These are phyloP conservation scores for Amiota communis DNA, from an alignment of 2,888 invertebrate species.

Conservation along the genomic window DNA sequence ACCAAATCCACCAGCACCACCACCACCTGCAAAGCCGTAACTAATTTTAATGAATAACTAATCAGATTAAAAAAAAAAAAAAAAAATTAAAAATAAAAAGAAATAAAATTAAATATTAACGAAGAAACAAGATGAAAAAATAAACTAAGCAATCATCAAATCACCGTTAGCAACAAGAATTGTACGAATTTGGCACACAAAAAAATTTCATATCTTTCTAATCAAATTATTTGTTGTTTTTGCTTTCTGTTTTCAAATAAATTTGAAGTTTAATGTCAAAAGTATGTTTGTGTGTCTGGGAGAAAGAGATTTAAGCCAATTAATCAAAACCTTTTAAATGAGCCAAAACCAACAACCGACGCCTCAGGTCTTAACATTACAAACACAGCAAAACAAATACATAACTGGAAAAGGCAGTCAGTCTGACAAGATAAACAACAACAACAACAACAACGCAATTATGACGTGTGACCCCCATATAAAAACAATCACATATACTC, in stretches of 20 bases:
- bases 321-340: constrained; percentile 37
- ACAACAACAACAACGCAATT: constrained; percentile 12
- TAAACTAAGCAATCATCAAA: constrained; percentile 42
- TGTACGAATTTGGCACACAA: background rate
- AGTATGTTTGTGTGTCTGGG: background rate
- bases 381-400: background rate
- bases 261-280: too few relatives aligned
- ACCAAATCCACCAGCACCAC: too few relatives aligned
- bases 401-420: background rate
- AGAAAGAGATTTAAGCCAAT: constrained; percentile 38
- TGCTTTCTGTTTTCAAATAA: background rate
- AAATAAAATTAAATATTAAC: background rate
- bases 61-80: background rate
- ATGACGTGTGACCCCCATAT: constrained; percentile 22
- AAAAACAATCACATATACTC: constrained; percentile 5
- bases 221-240: constrained; percentile 5
- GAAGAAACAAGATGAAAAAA: constrained; percentile 21
- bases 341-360: constrained; percentile 2
- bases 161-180: constrained; percentile 1
- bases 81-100: background rate
- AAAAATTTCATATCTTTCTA: constrained; percentile 11
- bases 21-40: constrained; percentile 6
- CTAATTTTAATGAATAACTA: constrained; percentile 14
- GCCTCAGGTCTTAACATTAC: constrained; percentile 27
- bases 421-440: background rate